Conservation (phyloP, 2,888 invertebrate genomes). For the Pimpla rufipes region DNA sequence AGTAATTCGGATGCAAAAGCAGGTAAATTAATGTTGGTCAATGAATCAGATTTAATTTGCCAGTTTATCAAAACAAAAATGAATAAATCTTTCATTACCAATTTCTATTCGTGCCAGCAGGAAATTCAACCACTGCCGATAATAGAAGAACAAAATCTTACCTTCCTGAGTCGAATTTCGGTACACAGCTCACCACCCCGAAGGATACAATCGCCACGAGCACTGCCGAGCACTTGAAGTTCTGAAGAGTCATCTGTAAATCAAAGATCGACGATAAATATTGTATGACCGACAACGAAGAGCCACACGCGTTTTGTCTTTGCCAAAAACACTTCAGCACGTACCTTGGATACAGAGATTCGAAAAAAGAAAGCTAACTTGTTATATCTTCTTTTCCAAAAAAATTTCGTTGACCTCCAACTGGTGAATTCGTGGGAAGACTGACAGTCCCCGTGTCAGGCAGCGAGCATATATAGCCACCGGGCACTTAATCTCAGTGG, state of each 20-base stretch:
- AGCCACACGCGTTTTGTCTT: background rate
- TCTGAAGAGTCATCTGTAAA: slow-evolving; percentile 68
- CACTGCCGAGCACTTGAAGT: slow-evolving; percentile 55
- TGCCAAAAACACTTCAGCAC: background rate
- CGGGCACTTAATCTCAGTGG: slow-evolving; percentile 73
- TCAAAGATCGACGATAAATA: slow-evolving; percentile 24
- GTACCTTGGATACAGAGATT: slow-evolving; percentile 38
- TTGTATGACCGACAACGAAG: background rate
- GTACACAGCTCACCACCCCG: slow-evolving; percentile 74
- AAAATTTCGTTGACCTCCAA: slow-evolving; percentile 43
- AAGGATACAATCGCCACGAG: slow-evolving; percentile 66
- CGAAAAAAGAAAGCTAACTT: background rate
- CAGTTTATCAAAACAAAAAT: no score
- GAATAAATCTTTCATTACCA: no score
- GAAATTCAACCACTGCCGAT: background rate
- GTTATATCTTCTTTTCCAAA: slow-evolving; percentile 28
- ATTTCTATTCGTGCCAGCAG: background rate
- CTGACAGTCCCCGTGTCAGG: slow-evolving; percentile 72
- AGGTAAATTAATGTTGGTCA: background rate
- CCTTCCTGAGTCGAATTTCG: slow-evolving; percentile 82
- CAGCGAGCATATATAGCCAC: slow-evolving; percentile 80
- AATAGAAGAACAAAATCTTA: slow-evolving; percentile 69
- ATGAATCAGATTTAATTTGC: background rate
- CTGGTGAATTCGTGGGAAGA: slow-evolving; percentile 66
- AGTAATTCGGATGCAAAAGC: background rate